Evolutionary conservation across 2,113 vertebrate genomes (phyloP).

Genomic region (Dipodomys spectabilis): DNA sequence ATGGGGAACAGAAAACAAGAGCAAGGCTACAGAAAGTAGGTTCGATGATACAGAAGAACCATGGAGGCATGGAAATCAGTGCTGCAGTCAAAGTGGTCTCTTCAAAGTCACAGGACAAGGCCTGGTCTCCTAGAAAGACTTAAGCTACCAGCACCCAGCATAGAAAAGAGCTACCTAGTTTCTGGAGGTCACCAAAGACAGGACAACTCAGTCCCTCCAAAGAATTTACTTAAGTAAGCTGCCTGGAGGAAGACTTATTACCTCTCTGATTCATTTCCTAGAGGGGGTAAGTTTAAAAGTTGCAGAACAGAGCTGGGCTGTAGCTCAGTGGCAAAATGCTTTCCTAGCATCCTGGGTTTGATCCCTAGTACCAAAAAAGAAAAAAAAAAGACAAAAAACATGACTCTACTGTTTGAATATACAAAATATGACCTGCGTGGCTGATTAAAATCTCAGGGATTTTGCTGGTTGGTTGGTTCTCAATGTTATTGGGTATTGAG

Average conservation of each 20-base stretch:
- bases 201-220: background rate
- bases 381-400: background rate
- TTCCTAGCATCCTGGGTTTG: too few relatives aligned
- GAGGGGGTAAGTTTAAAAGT: background rate
- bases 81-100: background rate
- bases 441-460: background rate
- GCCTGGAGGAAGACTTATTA: background rate
- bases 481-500: background rate
- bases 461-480: background rate
- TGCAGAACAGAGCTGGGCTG: too few relatives aligned
- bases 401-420: background rate
- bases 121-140: background rate
- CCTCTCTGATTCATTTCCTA: slow-evolving; percentile 49
- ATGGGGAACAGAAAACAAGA: background rate
- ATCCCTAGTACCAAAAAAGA: too few relatives aligned
- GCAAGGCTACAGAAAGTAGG: background rate
- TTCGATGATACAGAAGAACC: background rate
- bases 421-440: background rate
- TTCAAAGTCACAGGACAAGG: background rate
- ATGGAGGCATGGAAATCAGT: background rate
- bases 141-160: background rate
- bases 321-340: too few relatives aligned
- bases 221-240: slow-evolving; percentile 13
- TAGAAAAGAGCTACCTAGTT: background rate
- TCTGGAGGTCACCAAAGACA: background rate